Percentiles rank a stretch among this genome's conserved stretches.
phyloP scores from a whole-genome alignment of 2,113 vertebrate genomes.

The Indicator indicator region DNA sequence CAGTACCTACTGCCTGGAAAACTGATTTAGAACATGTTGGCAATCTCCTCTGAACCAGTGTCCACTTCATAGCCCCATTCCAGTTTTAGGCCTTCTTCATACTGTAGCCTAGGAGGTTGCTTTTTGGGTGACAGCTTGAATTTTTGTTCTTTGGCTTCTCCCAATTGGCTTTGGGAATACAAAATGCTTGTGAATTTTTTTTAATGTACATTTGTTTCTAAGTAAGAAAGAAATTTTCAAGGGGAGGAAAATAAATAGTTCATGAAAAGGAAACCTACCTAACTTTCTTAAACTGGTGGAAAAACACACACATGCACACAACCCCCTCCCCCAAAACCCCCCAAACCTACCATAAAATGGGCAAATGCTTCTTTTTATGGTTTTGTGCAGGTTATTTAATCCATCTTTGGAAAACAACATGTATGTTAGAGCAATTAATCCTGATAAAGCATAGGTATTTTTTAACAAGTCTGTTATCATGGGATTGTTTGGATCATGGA shows the following conservation, averaged over 20 bases:
- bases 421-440: not conserved
- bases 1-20: not conserved
- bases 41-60: not conserved
- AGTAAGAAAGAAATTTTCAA: not conserved
- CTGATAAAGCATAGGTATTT: not conserved
- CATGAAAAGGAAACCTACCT: not conserved
- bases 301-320: not conserved
- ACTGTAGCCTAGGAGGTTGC: accelerated
- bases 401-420: not conserved
- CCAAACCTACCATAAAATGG: not conserved
- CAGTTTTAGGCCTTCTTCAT: not conserved
- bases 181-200: not conserved
- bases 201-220: not conserved
- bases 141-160: not conserved
- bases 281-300: not conserved
- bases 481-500: not conserved
- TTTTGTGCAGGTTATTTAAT: not conserved
- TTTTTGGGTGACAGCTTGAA: not conserved
- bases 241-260: not conserved
- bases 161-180: not conserved
- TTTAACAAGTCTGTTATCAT: slow-evolving; percentile 1
- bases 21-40: accelerated
- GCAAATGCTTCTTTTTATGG: not conserved
- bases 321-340: not conserved
- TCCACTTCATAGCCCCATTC: not conserved